Evolutionary conservation across 2,888 invertebrate genomes (phyloP).

Genomic region (Brachypalpus laphriformis): DNA sequence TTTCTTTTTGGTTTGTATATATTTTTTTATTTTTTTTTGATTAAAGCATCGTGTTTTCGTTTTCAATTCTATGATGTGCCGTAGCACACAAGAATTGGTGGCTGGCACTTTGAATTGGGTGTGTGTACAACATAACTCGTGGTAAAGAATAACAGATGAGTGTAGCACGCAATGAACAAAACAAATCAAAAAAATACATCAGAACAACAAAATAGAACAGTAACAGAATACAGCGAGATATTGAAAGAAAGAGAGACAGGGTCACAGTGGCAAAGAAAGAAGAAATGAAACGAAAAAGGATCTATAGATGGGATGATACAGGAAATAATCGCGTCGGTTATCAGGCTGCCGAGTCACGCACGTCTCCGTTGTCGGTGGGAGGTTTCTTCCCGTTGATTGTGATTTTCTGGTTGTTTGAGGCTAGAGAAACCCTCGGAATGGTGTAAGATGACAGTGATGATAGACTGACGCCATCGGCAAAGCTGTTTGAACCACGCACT

Average conservation of each 20-base stretch:
- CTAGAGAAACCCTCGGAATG: constrained; percentile 68
- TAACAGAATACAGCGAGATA: constrained; percentile 21
- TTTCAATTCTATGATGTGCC: constrained; percentile 41
- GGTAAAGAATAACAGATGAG: constrained; percentile 10
- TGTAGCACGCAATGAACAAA: constrained; percentile 44
- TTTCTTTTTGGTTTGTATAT: background rate
- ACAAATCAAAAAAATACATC: constrained; percentile 7
- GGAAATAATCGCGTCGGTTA: constrained; percentile 2
- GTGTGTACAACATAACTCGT: constrained; percentile 40
- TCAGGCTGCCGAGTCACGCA: constrained; percentile 77
- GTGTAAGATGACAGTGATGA: constrained; percentile 59
- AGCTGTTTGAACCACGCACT: constrained; percentile 84
- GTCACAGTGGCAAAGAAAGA: constrained; percentile 34
- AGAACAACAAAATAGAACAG: constrained; percentile 12
- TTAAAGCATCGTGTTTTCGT: constrained; percentile 61
- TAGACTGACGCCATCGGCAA: constrained; percentile 63
- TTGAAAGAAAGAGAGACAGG: constrained; percentile 29
- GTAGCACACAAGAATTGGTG: constrained; percentile 41
- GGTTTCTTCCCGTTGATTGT: constrained; percentile 57
- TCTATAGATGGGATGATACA: constrained; percentile 31
- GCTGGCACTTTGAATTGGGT: constrained; percentile 66
- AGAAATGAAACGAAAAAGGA: constrained; percentile 57
- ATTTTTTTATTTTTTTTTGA: constrained; percentile 41
- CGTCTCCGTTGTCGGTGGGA: constrained; percentile 46
- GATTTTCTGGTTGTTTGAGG: constrained; percentile 53